Conservation (phyloP, 2,797 vertebrate species). For the Phrynocephalus guinanensis region DNA sequence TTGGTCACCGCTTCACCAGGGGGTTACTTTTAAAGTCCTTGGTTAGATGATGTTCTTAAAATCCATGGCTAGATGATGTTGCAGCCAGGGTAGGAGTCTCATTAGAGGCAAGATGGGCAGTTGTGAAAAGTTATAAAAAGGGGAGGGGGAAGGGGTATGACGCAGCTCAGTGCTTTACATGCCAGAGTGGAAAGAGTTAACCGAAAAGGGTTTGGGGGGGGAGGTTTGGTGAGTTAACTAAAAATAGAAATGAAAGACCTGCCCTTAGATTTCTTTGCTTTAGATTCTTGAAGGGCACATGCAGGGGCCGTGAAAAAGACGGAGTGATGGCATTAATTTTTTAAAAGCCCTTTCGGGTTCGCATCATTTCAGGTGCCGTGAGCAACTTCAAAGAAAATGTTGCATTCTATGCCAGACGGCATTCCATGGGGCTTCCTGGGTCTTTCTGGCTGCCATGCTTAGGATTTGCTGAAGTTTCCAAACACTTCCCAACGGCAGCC, state of each 20-base stretch:
- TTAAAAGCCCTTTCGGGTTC: neutral
- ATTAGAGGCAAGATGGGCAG: too few relatives aligned
- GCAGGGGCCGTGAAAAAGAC: neutral
- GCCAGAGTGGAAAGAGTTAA: neutral
- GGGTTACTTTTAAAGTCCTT: too few relatives aligned
- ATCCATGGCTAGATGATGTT: too few relatives aligned
- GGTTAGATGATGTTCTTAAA: too few relatives aligned
- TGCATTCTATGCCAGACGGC: too few relatives aligned
- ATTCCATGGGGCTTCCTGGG: neutral
- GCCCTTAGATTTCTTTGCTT: neutral
- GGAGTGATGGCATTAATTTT: neutral
- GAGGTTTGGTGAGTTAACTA: neutral
- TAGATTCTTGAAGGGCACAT: neutral
- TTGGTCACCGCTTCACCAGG: too few relatives aligned
- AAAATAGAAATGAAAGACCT: slow-evolving; percentile 7
- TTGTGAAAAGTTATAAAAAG: neutral
- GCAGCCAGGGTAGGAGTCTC: too few relatives aligned
- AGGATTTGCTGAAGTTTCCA: too few relatives aligned
- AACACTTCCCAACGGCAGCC: too few relatives aligned
- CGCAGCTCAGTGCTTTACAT: neutral
- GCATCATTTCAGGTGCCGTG: neutral
- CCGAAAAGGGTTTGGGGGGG: too few relatives aligned
- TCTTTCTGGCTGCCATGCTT: neutral
- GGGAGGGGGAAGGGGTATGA: neutral
- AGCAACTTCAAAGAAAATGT: neutral